phyloP scores from a whole-genome alignment of 2,797 vertebrate genomes.

The Helarctos malayanus region DNA sequence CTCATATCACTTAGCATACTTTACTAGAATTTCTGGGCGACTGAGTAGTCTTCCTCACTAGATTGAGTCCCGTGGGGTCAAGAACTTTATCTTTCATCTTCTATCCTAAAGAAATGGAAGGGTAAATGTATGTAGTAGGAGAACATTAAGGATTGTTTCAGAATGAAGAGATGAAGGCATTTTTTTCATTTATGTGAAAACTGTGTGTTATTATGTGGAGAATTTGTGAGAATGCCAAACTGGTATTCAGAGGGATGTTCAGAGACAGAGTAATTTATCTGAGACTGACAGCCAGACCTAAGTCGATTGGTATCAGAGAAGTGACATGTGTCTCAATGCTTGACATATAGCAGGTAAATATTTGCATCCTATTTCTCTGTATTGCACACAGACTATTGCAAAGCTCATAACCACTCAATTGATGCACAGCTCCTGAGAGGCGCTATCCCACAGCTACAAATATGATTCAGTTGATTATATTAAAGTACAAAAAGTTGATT shows the following conservation, averaged over 20 bases:
- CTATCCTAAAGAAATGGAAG: background rate
- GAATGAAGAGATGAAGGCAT: background rate
- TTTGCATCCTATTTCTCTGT: background rate
- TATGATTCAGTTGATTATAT: background rate
- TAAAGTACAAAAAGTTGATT: background rate
- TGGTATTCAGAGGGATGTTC: background rate
- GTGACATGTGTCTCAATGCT: background rate
- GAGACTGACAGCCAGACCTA: background rate
- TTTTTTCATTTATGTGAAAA: background rate
- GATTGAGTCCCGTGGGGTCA: background rate
- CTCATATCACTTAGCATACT: background rate
- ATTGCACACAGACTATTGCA: background rate
- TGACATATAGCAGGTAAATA: background rate
- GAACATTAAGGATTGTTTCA: background rate
- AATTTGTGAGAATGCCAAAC: background rate
- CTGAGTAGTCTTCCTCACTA: background rate
- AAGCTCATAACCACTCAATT: background rate
- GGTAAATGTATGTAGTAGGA: background rate
- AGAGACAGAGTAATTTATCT: background rate
- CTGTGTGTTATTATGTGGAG: background rate
- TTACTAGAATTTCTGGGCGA: background rate
- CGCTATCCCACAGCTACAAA: background rate
- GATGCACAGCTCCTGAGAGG: background rate
- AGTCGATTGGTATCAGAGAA: background rate
- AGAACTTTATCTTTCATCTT: background rate